Conservation (phyloP, 2,888 invertebrate species). For the Nowickia ferox region DNA sequence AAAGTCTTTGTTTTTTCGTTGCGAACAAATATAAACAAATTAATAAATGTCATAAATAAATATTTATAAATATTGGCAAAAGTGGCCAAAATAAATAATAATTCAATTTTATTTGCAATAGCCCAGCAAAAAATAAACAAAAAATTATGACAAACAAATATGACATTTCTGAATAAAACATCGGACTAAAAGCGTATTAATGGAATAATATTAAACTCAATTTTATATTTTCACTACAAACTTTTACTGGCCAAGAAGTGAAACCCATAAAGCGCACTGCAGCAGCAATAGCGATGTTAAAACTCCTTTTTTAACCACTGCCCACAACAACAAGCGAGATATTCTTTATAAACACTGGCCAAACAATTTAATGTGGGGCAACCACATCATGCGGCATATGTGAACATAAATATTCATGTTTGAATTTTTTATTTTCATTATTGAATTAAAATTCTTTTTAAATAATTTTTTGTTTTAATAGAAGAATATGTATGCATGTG, state of each 20-base stretch:
- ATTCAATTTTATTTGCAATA: conserved; percentile 22
- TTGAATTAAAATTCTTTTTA: conserved; percentile 26
- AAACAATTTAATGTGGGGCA: conserved; percentile 37
- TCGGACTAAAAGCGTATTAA: not conserved
- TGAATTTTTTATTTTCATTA: conserved; percentile 39
- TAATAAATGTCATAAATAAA: conserved; percentile 48
- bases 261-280: not conserved
- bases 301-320: conserved; percentile 1
- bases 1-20: not conserved
- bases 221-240: conserved; percentile 15
- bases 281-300: not conserved
- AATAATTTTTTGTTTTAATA: not conserved
- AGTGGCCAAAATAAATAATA: not conserved
- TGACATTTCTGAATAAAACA: not conserved
- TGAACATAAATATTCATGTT: conserved; percentile 38
- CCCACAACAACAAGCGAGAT: conserved; percentile 4
- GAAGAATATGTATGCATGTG: not conserved
- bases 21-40: conserved; percentile 43
- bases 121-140: not conserved
- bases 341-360: conserved; percentile 44
- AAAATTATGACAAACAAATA: not conserved
- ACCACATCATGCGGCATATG: conserved; percentile 56
- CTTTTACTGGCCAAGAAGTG: not conserved
- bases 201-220: conserved; percentile 23
- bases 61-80: conserved; percentile 38